Evolutionary conservation across 1,140 invertebrate genomes (phyloP).

Genomic region (Agrypnia vestita): DNA sequence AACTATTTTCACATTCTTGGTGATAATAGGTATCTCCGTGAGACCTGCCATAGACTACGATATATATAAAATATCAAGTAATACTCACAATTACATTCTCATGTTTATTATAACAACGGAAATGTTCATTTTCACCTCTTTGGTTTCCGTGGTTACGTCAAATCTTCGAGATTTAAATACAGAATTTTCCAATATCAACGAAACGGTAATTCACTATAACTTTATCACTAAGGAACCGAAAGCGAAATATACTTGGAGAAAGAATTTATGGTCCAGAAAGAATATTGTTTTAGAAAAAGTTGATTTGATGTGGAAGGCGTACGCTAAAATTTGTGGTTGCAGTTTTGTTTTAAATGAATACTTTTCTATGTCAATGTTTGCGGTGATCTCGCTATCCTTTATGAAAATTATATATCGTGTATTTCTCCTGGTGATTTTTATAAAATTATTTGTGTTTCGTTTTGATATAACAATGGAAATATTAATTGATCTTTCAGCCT

Average conservation of each 20-base stretch:
- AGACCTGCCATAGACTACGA: not conserved
- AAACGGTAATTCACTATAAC: not conserved
- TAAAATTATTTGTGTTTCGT: too few relatives aligned
- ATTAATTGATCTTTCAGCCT: too few relatives aligned
- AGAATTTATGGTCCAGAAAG: not conserved
- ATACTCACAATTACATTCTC: too few relatives aligned
- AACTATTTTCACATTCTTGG: not conserved
- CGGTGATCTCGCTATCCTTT: not conserved
- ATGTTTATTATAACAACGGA: not conserved
- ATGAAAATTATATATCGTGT: not conserved
- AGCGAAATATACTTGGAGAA: not conserved
- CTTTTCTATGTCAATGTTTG: not conserved
- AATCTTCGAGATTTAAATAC: not conserved
- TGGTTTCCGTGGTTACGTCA: not conserved
- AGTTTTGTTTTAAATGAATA: slow-evolving; percentile 2
- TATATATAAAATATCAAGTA: not conserved
- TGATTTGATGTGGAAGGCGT: not conserved
- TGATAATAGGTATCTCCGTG: not conserved
- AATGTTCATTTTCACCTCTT: not conserved
- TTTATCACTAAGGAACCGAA: not conserved
- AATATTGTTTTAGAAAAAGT: not conserved
- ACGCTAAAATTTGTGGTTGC: not conserved
- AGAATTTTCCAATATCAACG: not conserved
- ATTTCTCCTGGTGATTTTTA: not conserved
- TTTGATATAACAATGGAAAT: too few relatives aligned